Base-by-base conservation (phyloP, 2,888 invertebrate species). In the Stomorhina lunata region DNA sequence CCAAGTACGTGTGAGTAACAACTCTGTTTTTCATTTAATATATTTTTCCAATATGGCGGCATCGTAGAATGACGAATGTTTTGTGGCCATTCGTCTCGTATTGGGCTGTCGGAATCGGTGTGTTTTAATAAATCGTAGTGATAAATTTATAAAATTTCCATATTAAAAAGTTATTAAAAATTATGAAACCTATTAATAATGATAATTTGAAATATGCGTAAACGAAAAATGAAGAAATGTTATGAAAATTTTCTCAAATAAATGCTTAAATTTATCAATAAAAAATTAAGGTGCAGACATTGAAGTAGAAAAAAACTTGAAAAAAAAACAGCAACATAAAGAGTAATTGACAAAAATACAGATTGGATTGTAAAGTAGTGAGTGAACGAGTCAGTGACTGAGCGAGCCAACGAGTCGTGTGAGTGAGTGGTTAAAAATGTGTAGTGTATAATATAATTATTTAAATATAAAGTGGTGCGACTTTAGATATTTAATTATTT, bases 11-110 rank as follows among this genome's bases (percentile, higher is more conserved):
- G 12, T 68, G 3, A 37, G 17, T 37, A 77, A 53, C 80, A 80
- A 43, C 76, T 61, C 82, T 79, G 82, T 71, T 71, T 71, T 37
- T 57, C 17, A 7, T 15, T 20, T n/a, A n/a, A 29, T 55, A 53
- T 37, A 17, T 69, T 69, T 57, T 81, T 84, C 73, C 84, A 84
- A 84, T 69, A 84, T 84, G 84, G 84, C 84, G 84, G 79, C 57
- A 65, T 80, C 81, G 81, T 82, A 48, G 78, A 79, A 84, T 84
- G 84, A 84, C 83, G 85, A 85, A 84, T 84, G 84, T 83, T 69
- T 80, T 83, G 77, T 79, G 63, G 65, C 45, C 72, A 85, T 78
- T 84, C 84, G 84, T 78, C n/a, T n/a, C 61, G 69, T 55, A 78
- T 78, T 45, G 81, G 79, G 63, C 81, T 73, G 69, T 84, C 81